A percentile compares a stretch with the other conserved stretches of the same genome.
phyloP scores from a whole-genome alignment of 35 echinoderm and acorn worm species.

The Anneissia japonica region DNA sequence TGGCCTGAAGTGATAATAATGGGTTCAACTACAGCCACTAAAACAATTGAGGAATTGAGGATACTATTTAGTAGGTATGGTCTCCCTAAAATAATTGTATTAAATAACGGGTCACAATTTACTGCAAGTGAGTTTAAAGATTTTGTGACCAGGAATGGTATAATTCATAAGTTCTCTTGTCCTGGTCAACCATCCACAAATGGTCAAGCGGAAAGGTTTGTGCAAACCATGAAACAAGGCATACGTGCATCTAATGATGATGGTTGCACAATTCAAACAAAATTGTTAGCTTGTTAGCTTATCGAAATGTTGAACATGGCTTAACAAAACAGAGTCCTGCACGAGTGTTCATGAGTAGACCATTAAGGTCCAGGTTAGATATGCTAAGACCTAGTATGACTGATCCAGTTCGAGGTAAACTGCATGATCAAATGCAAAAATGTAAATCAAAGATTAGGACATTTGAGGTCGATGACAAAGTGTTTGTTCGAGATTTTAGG shows the following conservation, averaged over 20 bases:
- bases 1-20: conserved; percentile 49
- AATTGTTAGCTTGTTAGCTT: conserved; percentile 14
- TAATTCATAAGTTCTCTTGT: conserved; percentile 2
- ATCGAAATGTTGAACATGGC: not conserved
- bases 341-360: not conserved
- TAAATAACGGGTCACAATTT: conserved; percentile 46
- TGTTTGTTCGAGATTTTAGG: conserved; percentile 13
- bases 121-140: conserved; percentile 33
- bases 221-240: conserved; percentile 31
- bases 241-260: conserved; percentile 5
- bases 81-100: conserved; percentile 38
- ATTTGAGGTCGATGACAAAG: not conserved
- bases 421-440: not conserved
- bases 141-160: conserved; percentile 25
- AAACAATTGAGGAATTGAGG: conserved; percentile 18
- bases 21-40: conserved; percentile 8
- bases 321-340: not conserved
- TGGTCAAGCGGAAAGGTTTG: conserved; percentile 37
- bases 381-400: not conserved
- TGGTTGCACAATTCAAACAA: no score
- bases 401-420: not conserved
- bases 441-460: no score
- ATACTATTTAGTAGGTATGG: conserved; percentile 28
- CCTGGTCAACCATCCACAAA: conserved; percentile 31
- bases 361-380: conserved; percentile 13